These are phyloP conservation scores for Glomeris maerens DNA, from an alignment of 1,140 invertebrate species.

Conservation along the genomic window DNA sequence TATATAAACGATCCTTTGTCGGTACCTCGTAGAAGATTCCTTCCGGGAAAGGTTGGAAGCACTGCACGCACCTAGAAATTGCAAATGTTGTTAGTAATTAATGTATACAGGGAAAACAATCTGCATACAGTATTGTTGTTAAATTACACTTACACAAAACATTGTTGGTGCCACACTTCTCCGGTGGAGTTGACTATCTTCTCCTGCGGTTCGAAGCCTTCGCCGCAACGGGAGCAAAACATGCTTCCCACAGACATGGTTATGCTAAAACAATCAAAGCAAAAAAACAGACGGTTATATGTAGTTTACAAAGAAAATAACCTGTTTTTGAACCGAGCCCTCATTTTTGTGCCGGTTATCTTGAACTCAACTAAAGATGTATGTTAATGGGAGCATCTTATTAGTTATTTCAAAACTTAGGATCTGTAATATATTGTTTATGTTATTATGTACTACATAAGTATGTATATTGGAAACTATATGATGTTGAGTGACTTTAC, in stretches of 20 bases:
- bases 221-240: conserved; percentile 84
- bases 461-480: too few relatives aligned
- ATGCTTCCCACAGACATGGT: conserved; percentile 72
- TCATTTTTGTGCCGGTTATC: too few relatives aligned
- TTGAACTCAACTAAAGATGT: too few relatives aligned
- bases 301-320: too few relatives aligned
- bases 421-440: too few relatives aligned
- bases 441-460: too few relatives aligned
- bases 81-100: conserved; percentile 19
- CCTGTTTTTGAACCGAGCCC: too few relatives aligned
- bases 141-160: conserved; percentile 81
- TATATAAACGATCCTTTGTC: background rate
- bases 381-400: too few relatives aligned
- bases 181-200: conserved; percentile 98
- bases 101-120: conserved; percentile 9
- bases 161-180: conserved; percentile 95
- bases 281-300: too few relatives aligned
- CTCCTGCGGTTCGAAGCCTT: conserved; percentile 86
- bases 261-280: conserved; percentile 35
- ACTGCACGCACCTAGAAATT: conserved; percentile 81
- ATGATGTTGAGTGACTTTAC: too few relatives aligned
- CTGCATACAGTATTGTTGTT: conserved; percentile 5
- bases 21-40: conserved; percentile 86
- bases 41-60: conserved; percentile 93
- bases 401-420: too few relatives aligned